Evolutionary conservation across 2,888 invertebrate species (phyloP).

Genomic region (Drosophila kuntzei): DNA sequence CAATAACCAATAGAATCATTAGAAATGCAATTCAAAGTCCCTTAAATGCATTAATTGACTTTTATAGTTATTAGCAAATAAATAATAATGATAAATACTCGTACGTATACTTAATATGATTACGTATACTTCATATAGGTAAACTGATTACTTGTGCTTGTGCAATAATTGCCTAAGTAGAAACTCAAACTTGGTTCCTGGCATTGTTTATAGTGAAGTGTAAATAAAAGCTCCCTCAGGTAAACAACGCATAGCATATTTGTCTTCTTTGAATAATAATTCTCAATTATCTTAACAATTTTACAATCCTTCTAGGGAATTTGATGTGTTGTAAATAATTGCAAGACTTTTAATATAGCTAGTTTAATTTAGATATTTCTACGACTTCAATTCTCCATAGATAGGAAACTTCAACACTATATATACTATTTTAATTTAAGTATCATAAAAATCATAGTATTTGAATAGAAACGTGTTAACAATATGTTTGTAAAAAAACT

Average conservation of each 20-base stretch:
- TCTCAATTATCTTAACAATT: too few species aligned
- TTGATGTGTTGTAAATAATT: too few species aligned
- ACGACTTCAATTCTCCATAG: too few species aligned
- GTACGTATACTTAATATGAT: neutral
- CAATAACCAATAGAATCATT: conserved; percentile 16
- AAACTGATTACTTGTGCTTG: neutral
- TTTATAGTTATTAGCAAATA: conserved; percentile 4
- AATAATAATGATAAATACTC: conserved; percentile 5
- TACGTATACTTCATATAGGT: neutral
- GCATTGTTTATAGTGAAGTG: neutral
- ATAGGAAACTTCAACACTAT: too few species aligned
- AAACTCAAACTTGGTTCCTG: neutral
- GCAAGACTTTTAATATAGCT: too few species aligned
- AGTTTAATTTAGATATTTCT: too few species aligned
- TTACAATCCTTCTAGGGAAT: too few species aligned
- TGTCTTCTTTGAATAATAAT: too few species aligned
- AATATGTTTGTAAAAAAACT: too few species aligned
- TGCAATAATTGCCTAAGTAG: neutral
- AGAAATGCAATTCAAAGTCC: conserved; percentile 9
- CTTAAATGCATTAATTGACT: conserved; percentile 9
- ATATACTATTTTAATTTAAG: too few species aligned
- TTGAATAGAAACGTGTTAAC: too few species aligned
- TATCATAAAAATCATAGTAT: too few species aligned
- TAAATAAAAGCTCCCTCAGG: neutral
- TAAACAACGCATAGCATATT: neutral